Conservation (phyloP, 1,140 invertebrate species). For the Drosophila sechellia region DNA sequence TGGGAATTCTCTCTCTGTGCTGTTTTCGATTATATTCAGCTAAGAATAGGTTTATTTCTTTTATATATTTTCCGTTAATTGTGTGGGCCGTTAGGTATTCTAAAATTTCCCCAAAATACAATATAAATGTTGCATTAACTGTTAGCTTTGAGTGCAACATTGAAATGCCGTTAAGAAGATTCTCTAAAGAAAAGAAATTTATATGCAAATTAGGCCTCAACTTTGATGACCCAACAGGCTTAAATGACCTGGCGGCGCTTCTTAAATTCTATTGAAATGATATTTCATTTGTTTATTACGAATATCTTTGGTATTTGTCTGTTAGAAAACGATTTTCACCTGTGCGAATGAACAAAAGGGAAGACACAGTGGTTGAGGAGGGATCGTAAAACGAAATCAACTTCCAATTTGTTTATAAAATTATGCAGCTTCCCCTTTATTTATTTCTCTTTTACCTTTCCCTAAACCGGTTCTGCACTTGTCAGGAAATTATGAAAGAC, state of each 20-base stretch:
- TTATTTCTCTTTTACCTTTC: slow-evolving; percentile 24
- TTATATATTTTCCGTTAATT: slow-evolving; percentile 46
- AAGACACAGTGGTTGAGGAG: slow-evolving; percentile 18
- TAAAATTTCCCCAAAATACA: not conserved
- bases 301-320: slow-evolving; percentile 21
- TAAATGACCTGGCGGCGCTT: slow-evolving; percentile 10
- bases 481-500: slow-evolving; percentile 70
- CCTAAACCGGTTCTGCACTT: slow-evolving; percentile 65
- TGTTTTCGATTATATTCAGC: slow-evolving; percentile 9
- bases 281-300: slow-evolving; percentile 44
- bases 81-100: slow-evolving; percentile 38
- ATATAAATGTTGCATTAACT: slow-evolving; percentile 23
- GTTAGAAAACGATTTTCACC: slow-evolving; percentile 68
- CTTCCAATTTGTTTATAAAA: slow-evolving; percentile 52
- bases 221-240: slow-evolving; percentile 52
- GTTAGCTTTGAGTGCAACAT: slow-evolving; percentile 32
- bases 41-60: slow-evolving; percentile 40
- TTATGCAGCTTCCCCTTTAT: slow-evolving; percentile 29
- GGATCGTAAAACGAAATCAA: slow-evolving; percentile 46
- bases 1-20: slow-evolving; percentile 17
- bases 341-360: slow-evolving; percentile 65
- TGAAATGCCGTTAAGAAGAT: slow-evolving; percentile 45
- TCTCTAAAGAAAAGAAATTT: slow-evolving; percentile 24
- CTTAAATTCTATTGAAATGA: slow-evolving; percentile 44
- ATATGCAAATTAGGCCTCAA: slow-evolving; percentile 33